Conservation (phyloP, 1,140 invertebrate species). For the Delia radicum region DNA sequence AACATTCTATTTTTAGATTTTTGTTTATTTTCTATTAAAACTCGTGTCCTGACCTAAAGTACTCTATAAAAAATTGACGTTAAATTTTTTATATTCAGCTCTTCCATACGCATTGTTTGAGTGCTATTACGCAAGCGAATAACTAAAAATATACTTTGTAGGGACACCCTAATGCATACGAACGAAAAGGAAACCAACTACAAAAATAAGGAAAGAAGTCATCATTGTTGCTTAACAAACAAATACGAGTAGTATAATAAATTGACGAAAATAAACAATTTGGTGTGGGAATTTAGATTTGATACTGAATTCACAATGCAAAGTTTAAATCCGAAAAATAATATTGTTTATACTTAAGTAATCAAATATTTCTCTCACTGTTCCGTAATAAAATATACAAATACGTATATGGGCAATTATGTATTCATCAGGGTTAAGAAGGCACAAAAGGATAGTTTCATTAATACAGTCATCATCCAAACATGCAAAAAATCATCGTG, state of each 20-base stretch:
- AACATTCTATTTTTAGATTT: too few species aligned
- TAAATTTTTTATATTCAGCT: too few species aligned
- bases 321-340: neutral
- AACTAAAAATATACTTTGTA: too few species aligned
- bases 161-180: too few species aligned
- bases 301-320: neutral
- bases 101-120: too few species aligned
- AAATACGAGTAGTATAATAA: neutral
- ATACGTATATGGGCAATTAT: neutral
- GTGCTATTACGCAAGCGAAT: too few species aligned
- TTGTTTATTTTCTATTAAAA: too few species aligned
- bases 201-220: neutral
- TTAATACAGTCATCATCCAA: neutral
- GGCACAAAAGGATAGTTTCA: neutral
- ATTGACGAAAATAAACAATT: slow-evolving; percentile 24
- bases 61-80: too few species aligned
- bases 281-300: slow-evolving; percentile 18
- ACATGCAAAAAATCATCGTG: neutral
- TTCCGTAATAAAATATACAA: neutral
- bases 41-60: too few species aligned
- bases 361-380: neutral
- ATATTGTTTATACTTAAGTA: neutral
- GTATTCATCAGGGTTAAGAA: neutral
- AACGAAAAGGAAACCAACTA: neutral
- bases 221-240: slow-evolving; percentile 21